Conservation (phyloP, 2,113 vertebrate species). For the Smithornis capensis region DNA sequence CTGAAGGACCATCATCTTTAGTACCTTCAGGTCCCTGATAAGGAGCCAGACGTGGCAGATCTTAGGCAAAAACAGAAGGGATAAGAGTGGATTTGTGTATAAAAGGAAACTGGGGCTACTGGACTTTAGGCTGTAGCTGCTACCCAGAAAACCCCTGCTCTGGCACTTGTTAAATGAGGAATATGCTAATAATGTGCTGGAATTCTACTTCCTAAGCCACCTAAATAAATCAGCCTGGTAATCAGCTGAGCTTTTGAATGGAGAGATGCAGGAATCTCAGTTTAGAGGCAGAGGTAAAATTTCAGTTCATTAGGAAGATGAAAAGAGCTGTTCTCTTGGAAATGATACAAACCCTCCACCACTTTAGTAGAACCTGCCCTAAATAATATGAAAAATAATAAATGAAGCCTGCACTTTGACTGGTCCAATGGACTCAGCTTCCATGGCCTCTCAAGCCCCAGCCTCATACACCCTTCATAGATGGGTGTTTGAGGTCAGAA, state of each 20-base stretch:
- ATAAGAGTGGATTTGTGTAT: not conserved
- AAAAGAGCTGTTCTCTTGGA: not conserved
- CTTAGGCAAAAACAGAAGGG: not conserved
- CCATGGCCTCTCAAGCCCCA: not conserved
- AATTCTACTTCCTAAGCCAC: not conserved
- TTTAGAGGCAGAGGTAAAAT: not conserved
- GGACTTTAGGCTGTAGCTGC: not conserved
- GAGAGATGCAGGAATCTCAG: not conserved
- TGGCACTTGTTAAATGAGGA: not conserved
- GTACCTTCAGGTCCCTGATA: not conserved
- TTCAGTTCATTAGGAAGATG: not conserved
- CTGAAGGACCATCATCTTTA: not conserved
- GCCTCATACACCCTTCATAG: not conserved
- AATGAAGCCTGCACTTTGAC: not conserved
- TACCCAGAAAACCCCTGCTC: not conserved
- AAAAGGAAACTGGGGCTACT: not conserved
- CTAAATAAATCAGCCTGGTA: not conserved
- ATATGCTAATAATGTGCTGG: not conserved
- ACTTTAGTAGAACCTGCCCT: not conserved
- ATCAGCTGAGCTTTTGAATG: not conserved
- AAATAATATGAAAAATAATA: not conserved
- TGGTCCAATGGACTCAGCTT: not conserved
- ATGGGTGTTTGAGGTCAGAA: not conserved
- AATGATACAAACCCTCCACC: not conserved
- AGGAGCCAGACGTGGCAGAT: not conserved